Conservation (phyloP, 2,113 vertebrate species). For the Tragulus kanchil region DNA sequence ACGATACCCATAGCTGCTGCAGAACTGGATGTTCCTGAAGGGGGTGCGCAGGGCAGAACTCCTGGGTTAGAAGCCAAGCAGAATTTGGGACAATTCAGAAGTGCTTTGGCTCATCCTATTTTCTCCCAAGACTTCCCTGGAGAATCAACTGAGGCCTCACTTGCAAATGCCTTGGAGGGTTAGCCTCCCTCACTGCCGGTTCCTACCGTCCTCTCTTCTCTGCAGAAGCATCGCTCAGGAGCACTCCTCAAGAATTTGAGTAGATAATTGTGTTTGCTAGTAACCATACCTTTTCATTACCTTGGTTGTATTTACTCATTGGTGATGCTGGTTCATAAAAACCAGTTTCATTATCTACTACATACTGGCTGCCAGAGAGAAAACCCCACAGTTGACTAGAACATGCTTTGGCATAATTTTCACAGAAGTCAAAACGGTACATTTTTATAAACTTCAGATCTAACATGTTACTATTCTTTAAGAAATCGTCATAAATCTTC, state of each 20-base stretch:
- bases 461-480: slow-evolving; percentile 92
- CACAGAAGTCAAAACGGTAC: slow-evolving; percentile 84
- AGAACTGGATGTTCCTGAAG: background rate
- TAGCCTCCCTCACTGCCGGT: background rate
- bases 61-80: background rate
- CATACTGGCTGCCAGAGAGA: slow-evolving; percentile 85
- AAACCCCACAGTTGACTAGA: slow-evolving; percentile 91
- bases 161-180: background rate
- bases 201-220: background rate
- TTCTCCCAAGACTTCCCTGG: background rate
- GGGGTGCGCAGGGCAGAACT: background rate
- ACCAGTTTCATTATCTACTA: slow-evolving; percentile 64
- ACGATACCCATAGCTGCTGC: background rate
- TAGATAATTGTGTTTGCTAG: slow-evolving; percentile 82
- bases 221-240: background rate
- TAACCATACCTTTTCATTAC: slow-evolving; percentile 83
- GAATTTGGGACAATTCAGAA: background rate
- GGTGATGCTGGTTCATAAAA: slow-evolving; percentile 82
- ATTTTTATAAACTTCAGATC: slow-evolving; percentile 93
- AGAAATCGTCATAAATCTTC: slow-evolving; percentile 91
- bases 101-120: background rate
- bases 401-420: slow-evolving; percentile 86
- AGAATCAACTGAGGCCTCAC: background rate
- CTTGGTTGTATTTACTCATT: slow-evolving; percentile 64
- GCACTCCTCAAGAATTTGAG: background rate